These are phyloP conservation scores for Dugesia japonica DNA, from an alignment of 2,888 invertebrate species.

Conservation along the genomic window DNA sequence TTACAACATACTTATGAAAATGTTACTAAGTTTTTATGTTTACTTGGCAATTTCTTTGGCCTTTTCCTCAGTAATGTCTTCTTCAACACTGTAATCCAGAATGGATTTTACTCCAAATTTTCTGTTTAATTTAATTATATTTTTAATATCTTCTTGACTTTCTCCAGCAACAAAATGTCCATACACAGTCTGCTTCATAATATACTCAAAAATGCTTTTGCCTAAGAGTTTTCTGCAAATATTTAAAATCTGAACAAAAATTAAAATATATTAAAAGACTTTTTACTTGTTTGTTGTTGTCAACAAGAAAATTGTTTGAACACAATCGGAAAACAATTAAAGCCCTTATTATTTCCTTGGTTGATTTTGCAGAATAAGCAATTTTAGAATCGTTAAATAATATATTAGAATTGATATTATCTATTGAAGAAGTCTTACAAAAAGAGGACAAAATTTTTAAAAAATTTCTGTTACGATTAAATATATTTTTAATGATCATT, in stretches of 20 bases:
- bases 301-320: not conserved
- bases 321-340: not conserved
- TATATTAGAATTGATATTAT: no score
- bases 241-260: slow-evolving; percentile 53
- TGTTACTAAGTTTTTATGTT: no score
- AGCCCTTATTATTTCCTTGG: not conserved
- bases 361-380: not conserved
- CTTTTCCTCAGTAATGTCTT: slow-evolving; percentile 69
- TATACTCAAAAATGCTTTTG: slow-evolving; percentile 61
- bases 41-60: slow-evolving; percentile 69
- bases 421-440: no score
- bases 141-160: slow-evolving; percentile 65
- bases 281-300: not conserved
- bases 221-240: slow-evolving; percentile 63
- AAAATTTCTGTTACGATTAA: no score
- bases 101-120: slow-evolving; percentile 96
- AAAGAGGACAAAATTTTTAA: no score
- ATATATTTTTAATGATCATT: no score
- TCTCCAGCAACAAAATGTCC: slow-evolving; percentile 94
- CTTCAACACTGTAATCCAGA: slow-evolving; percentile 91
- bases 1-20: no score
- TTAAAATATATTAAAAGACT: no score
- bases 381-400: not conserved
- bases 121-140: slow-evolving; percentile 52
- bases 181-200: slow-evolving; percentile 89